phyloP scores from a whole-genome alignment of 2,113 vertebrate species.

The Crocuta crocuta region DNA sequence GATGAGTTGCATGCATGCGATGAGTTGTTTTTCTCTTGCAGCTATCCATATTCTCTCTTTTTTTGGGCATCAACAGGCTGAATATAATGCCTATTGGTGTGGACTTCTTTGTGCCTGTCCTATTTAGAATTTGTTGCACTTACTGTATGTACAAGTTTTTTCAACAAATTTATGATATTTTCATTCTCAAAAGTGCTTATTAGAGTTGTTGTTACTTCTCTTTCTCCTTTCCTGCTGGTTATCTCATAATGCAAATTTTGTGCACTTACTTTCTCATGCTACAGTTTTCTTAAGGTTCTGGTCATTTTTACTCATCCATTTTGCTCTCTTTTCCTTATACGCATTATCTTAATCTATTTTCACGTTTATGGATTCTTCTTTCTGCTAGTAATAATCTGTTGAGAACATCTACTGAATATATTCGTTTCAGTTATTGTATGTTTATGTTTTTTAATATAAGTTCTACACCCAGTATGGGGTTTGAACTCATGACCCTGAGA shows the following conservation, averaged over 20 bases:
- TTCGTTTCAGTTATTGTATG: not conserved
- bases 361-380: not conserved
- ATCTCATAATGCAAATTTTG: not conserved
- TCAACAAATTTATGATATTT: not conserved
- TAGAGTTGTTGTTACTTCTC: not conserved
- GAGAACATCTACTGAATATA: not conserved
- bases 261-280: not conserved
- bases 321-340: not conserved
- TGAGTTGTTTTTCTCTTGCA: not conserved
- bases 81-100: not conserved
- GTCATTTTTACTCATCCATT: not conserved
- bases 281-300: not conserved
- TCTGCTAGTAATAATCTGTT: not conserved
- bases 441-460: not conserved
- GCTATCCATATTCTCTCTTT: not conserved
- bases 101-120: not conserved
- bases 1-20: too few relatives aligned
- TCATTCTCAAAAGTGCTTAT: not conserved
- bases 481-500: not conserved
- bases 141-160: not conserved
- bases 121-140: not conserved
- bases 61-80: not conserved
- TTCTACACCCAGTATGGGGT: not conserved
- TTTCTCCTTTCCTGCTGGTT: not conserved
- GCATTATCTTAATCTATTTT: not conserved